These are phyloP conservation scores for Menura novaehollandiae DNA, from an alignment of 2,113 vertebrate genomes.

Conservation along the genomic window DNA sequence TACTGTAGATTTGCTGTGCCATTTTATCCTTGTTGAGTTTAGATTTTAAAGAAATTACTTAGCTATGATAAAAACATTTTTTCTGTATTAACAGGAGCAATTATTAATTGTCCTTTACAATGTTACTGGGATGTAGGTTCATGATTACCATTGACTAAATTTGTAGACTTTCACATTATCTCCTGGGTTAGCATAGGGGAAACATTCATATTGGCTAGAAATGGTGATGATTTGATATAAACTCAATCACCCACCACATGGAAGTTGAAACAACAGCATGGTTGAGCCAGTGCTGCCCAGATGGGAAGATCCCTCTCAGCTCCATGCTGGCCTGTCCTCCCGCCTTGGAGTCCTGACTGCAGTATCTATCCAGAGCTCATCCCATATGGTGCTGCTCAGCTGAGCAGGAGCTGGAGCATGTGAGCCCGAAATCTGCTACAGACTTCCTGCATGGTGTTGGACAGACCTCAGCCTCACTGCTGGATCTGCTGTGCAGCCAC, in stretches of 20 bases:
- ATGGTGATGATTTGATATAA: not conserved
- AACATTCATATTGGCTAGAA: not conserved
- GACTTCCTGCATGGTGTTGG: not conserved
- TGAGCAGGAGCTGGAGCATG: not conserved
- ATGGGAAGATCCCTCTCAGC: not conserved
- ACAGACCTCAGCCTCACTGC: not conserved
- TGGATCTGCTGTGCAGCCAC: not conserved
- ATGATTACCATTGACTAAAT: not conserved
- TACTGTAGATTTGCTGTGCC: not conserved
- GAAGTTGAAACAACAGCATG: not conserved
- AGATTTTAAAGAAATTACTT: not conserved
- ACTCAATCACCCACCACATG: not conserved
- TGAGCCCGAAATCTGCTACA: not conserved
- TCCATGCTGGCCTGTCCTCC: not conserved
- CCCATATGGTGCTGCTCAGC: not conserved
- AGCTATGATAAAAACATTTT: not conserved
- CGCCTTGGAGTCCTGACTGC: rapidly evolving
- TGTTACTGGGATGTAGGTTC: not conserved
- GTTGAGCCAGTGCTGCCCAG: not conserved
- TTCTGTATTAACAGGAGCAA: not conserved
- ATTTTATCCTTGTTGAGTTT: constrained; percentile 8
- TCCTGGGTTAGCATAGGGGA: not conserved
- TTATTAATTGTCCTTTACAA: not conserved
- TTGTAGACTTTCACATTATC: not conserved
- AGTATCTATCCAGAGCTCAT: not conserved